phyloP scores from a whole-genome alignment of 2,797 vertebrate genomes.

The Valencia hispanica region DNA sequence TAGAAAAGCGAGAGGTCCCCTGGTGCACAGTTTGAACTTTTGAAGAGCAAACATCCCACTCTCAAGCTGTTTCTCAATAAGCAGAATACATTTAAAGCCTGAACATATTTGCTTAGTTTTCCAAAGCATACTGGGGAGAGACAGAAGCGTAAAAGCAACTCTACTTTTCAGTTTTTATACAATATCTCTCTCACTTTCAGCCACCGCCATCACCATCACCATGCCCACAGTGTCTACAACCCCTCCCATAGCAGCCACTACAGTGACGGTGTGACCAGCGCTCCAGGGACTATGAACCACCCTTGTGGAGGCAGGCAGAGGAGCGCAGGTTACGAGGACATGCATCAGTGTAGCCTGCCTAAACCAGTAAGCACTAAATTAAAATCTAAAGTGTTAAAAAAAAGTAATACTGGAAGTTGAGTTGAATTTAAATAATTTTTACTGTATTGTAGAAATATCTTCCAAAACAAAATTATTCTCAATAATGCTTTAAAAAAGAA shows the following conservation, averaged over 20 bases:
- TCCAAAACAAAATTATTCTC: too few species aligned
- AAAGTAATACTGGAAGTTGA: not conserved
- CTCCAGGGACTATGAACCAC: constrained; percentile 96
- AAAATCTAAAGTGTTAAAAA: not conserved
- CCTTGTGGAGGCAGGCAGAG: constrained; percentile 90
- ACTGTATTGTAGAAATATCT: not conserved
- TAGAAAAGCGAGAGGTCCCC: constrained; percentile 31
- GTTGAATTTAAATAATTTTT: not conserved
- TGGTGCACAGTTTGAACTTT: constrained; percentile 16
- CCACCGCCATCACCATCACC: constrained; percentile 81
- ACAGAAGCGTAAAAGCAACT: not conserved
- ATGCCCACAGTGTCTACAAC: constrained; percentile 84
- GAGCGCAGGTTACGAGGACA: constrained; percentile 89
- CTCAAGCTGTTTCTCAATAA: constrained; percentile 29
- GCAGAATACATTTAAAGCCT: constrained; percentile 20
- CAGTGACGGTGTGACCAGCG: constrained; percentile 95
- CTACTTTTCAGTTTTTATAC: not conserved
- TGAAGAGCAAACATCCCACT: constrained; percentile 41
- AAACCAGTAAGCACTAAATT: constrained; percentile 87
- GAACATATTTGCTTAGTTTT: not conserved
- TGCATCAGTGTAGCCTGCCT: constrained; percentile 97
- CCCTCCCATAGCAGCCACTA: constrained; percentile 91
- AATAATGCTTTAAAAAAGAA: too few species aligned
- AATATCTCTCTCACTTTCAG: constrained; percentile 24
- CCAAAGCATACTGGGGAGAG: not conserved